Base-by-base conservation (phyloP, 2,797 vertebrate genomes). In the Morus bassanus region DNA sequence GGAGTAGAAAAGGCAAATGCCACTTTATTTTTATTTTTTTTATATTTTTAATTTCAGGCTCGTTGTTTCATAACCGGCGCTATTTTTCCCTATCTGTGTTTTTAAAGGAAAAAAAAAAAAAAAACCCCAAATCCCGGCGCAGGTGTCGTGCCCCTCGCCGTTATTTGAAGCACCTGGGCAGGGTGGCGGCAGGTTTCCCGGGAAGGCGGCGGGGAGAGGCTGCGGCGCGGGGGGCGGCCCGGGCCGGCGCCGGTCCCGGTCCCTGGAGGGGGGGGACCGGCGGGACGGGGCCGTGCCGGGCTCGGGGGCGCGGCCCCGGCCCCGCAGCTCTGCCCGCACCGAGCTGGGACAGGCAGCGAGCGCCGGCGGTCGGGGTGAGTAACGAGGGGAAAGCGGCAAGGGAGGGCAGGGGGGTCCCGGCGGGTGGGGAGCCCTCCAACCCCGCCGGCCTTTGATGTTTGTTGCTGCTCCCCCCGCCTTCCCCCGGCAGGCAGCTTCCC, bases 321-420 rank as follows among this genome's bases (percentile, higher is more conserved):
- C 97, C 97, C 92, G 98, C 98, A 99, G 99, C 99, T 99, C 98
- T 98, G 46, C 81, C 70, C 6, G 57, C 41, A 60, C 53, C 45
- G 76, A 73, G 59, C 89, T 43, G 81, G 95, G 97, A 98, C 98
- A 98, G 98, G 98, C 98, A 98, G 98, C 85, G 96, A 98, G 98
- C 96, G 97, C 93, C 96, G 95, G 97, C 96, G 97, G 98, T 97
- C 97, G 95, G 98, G 97, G 97, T 97, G 98, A 98, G 97, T 98
- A 98, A 98, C 95, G 98, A 97, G 90, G 64, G 93, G 86, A 35
- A 96, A 53, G 30, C 31, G 39, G 53, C 37, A 16, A 68, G 67
- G 94, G 91, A 86, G 89, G 87, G 77, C 22, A n/a, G 94, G 75
- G 78, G 81, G 70, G 56, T 41, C 19, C 68, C 48, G n/a, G 63